Base-by-base conservation (phyloP, 2,113 vertebrate genomes). In the Platysteira castanea region DNA sequence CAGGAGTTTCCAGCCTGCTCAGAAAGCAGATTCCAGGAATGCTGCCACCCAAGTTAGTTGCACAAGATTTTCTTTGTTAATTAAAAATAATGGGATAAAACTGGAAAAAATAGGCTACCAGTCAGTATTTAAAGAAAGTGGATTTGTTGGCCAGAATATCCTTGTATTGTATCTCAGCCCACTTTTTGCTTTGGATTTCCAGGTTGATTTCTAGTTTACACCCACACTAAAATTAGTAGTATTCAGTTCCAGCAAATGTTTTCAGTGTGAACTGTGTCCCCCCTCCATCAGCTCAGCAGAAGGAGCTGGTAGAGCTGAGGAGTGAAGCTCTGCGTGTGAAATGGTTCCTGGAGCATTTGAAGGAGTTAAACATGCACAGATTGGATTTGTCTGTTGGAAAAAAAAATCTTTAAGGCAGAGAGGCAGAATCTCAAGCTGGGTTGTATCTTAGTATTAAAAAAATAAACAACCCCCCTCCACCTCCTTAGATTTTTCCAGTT, bases 381-480 rank as follows among this genome's bases (percentile, higher is more conserved):
- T 94, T 96, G 90, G 56, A 81, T 90, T 67, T 90, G 71, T 93
- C 92, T 93, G 79, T 42, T 73, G 65, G n/a, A n/a, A 39, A 87
- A 85, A 90, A 83, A 76, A 93, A 69, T 89, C 89, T 94, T 73
- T 86, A 67, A 90, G 49, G 75, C 84, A 93, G 71, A 87, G 75
- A 95, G 53, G 79, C 73, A 68, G 47, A 81, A 79, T 88, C 78
- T 97, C 83, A 96, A 90, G 95, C 93, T 97, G 95, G 63, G 60
- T 86, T 94, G 54, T 95, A 88, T 97, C 95, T 96, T 94, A 85
- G 84, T 88, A 47, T 93, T 93, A 83, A 95, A 91, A 96, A 97
- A 94, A 96, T 89, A 96, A 93, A 95, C 60, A 90, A 49, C 63
- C 28, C 21, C 39, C 42, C 5, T 41, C 41, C 41, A 11, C 13